These are phyloP conservation scores for Chaetops frenatus DNA, from an alignment of 2,113 vertebrate species.

Conservation along the genomic window DNA sequence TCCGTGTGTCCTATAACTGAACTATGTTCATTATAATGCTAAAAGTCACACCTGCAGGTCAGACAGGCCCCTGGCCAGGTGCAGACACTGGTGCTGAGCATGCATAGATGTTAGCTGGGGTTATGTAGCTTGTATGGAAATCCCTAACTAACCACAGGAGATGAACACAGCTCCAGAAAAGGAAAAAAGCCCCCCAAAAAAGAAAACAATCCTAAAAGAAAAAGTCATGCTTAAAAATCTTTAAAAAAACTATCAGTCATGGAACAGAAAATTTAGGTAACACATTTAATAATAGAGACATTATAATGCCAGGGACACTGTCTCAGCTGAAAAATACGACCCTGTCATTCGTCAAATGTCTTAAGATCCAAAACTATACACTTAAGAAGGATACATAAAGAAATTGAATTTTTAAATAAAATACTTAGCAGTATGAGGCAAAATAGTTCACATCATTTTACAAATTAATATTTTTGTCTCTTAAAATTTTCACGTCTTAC, in stretches of 20 bases:
- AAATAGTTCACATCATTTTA: not conserved
- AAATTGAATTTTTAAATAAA: not conserved
- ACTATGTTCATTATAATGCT: not conserved
- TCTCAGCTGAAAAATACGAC: not conserved
- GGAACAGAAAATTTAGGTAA: not conserved
- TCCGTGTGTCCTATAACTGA: not conserved
- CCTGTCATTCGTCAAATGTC: not conserved
- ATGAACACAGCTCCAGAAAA: not conserved
- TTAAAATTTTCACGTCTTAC: not conserved
- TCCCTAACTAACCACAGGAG: no score
- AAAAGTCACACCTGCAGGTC: not conserved
- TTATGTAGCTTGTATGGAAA: not conserved
- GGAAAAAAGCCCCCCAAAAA: not conserved
- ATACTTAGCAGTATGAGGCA: not conserved
- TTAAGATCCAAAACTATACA: not conserved
- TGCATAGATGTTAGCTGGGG: not conserved
- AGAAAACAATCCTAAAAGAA: not conserved
- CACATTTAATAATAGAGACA: not conserved
- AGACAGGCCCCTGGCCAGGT: not conserved
- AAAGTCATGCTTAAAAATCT: not conserved
- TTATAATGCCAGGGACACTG: rapidly evolving
- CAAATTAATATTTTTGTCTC: not conserved
- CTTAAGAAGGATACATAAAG: not conserved
- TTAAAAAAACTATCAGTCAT: not conserved
- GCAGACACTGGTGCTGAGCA: no score